Conservation (phyloP, 2,888 invertebrate species). For the Pedicia rivosa region DNA sequence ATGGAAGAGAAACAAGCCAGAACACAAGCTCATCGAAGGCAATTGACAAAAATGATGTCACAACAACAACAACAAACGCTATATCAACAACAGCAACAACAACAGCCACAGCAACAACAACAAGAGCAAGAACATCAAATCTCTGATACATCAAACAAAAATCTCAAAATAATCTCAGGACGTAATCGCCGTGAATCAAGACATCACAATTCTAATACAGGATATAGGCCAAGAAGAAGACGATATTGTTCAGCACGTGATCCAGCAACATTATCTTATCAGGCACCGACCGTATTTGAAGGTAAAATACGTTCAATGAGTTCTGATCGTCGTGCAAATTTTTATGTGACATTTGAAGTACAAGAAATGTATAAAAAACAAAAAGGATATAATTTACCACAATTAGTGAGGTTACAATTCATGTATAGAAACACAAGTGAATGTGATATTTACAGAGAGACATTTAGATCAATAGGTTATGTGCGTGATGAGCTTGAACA, state of each 20-base stretch:
- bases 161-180: slow-evolving; percentile 3
- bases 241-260: slow-evolving; percentile 43
- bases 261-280: slow-evolving; percentile 44
- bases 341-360: slow-evolving; percentile 50
- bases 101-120: background rate
- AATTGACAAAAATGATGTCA: background rate
- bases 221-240: slow-evolving; percentile 16
- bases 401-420: slow-evolving; percentile 26
- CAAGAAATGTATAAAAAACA: slow-evolving; percentile 44
- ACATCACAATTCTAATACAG: background rate
- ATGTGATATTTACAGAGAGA: slow-evolving; percentile 30
- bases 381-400: slow-evolving; percentile 25
- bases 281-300: slow-evolving; percentile 48
- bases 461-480: slow-evolving; percentile 24
- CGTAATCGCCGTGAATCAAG: slow-evolving; percentile 10
- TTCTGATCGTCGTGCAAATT: slow-evolving; percentile 37
- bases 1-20: slow-evolving; percentile 1
- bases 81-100: slow-evolving; percentile 1
- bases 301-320: slow-evolving; percentile 48
- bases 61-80: background rate
- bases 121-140: slow-evolving; percentile 1
- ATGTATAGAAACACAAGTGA: slow-evolving; percentile 24
- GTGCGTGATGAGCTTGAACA: slow-evolving; percentile 28
- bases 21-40: background rate
- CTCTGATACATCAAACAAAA: background rate